Percentiles rank a stretch among this genome's conserved stretches.
These are phyloP conservation scores for Orchestes rusci DNA, from an alignment of 2,888 invertebrate genomes.

Conservation along the genomic window DNA sequence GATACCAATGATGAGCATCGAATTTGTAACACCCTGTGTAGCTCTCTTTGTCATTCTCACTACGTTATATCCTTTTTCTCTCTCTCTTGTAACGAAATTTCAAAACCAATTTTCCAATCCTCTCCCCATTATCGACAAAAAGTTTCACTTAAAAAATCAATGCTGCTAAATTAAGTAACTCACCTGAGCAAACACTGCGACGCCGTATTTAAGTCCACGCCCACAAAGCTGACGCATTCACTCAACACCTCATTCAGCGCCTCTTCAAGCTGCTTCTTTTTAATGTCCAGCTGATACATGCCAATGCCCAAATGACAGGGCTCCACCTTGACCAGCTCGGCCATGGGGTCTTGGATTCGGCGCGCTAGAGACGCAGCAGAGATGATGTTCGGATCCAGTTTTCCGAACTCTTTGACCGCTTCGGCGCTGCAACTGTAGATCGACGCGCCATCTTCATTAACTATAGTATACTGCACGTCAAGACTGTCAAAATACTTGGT, in stretches of 20 bases:
- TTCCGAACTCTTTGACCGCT: constrained; percentile 79
- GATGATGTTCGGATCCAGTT: constrained; percentile 75
- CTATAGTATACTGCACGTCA: constrained; percentile 67
- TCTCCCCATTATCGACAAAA: no score
- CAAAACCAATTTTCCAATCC: no score
- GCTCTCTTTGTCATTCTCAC: no score
- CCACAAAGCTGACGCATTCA: constrained; percentile 89
- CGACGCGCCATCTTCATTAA: constrained; percentile 87
- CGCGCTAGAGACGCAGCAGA: constrained; percentile 80
- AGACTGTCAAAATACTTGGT: constrained; percentile 50
- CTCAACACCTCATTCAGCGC: constrained; percentile 75
- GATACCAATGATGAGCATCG: no score
- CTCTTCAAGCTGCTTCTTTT: constrained; percentile 64
- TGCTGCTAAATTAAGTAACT: background rate
- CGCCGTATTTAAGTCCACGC: constrained; percentile 85
- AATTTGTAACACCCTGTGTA: no score
- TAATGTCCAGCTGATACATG: constrained; percentile 91
- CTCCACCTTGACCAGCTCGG: constrained; percentile 88
- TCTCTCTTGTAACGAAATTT: no score
- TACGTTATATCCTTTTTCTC: no score
- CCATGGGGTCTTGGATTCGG: constrained; percentile 82
- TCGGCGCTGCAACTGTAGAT: constrained; percentile 84
- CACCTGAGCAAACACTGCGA: constrained; percentile 74
- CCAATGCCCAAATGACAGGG: constrained; percentile 90
- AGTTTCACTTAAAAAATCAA: no score